phyloP scores from a whole-genome alignment of 2,797 vertebrate genomes.

The Xerus rutilus region DNA sequence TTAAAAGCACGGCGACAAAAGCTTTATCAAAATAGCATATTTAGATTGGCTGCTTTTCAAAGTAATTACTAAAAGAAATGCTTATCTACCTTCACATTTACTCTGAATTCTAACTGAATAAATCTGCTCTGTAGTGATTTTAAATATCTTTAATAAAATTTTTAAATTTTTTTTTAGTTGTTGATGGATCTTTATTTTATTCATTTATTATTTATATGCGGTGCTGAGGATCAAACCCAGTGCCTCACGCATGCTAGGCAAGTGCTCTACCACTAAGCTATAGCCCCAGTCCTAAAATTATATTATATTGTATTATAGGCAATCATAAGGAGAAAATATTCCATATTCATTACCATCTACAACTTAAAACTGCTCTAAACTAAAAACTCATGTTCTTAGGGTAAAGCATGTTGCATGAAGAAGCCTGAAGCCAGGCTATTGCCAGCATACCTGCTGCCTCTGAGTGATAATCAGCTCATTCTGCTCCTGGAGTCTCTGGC shows the following conservation, averaged over 20 bases:
- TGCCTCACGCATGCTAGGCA: too few relatives aligned
- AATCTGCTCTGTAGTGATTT: neutral
- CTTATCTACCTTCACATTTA: neutral
- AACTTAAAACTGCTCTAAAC: neutral
- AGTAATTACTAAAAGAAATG: neutral
- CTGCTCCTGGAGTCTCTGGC: constrained; percentile 91
- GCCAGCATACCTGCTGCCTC: constrained; percentile 90
- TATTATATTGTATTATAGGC: neutral
- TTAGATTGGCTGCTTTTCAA: neutral
- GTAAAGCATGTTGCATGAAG: rapidly evolving
- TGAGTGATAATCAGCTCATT: constrained; percentile 91
- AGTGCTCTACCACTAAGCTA: too few relatives aligned
- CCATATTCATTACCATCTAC: neutral
- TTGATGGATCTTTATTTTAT: too few relatives aligned
- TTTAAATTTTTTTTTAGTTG: neutral
- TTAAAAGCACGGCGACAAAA: neutral
- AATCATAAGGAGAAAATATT: neutral
- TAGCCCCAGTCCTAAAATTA: too few relatives aligned
- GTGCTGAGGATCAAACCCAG: too few relatives aligned
- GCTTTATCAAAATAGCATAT: neutral
- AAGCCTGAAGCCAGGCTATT: rapidly evolving
- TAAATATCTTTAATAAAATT: neutral
- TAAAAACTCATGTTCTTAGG: neutral
- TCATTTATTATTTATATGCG: too few relatives aligned
- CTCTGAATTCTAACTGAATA: constrained; percentile 13